Evolutionary conservation across 2,888 invertebrate genomes (phyloP).

Genomic region (Lycocerus yunnanus): DNA sequence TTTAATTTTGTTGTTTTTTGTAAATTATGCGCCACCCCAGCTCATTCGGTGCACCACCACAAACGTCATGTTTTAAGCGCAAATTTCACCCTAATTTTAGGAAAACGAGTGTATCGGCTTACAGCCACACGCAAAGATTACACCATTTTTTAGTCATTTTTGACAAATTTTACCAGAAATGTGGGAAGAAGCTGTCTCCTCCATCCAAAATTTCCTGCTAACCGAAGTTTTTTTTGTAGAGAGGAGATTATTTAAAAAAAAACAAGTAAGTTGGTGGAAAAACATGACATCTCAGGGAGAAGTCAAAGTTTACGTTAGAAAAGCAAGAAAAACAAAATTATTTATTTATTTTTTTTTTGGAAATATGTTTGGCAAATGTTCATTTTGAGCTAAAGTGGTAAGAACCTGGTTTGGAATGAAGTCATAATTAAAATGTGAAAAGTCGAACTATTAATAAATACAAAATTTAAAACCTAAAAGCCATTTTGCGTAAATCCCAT

Average conservation of each 20-base stretch:
- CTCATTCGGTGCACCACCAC: constrained; percentile 10
- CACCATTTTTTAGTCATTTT: constrained; percentile 7
- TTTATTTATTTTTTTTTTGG: neutral
- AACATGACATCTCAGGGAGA: neutral
- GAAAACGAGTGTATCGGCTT: constrained; percentile 21
- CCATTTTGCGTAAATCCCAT: constrained; percentile 28
- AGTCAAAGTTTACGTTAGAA: neutral
- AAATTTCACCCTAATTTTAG: constrained; percentile 18
- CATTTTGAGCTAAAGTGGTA: neutral
- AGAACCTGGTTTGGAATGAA: neutral
- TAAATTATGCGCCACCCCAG: constrained; percentile 15
- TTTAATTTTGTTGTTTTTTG: constrained; percentile 24
- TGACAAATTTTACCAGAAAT: constrained; percentile 15
- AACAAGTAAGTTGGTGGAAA: neutral
- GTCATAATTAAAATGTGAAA: neutral
- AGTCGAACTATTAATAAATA: neutral
- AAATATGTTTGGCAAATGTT: neutral
- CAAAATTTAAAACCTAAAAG: constrained; percentile 16
- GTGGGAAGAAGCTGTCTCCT: constrained; percentile 22
- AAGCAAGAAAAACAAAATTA: neutral
- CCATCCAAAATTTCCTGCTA: constrained; percentile 24
- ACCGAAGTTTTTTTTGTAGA: neutral
- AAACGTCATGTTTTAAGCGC: constrained; percentile 19
- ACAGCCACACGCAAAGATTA: constrained; percentile 26
- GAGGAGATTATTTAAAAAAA: neutral